phyloP scores from a whole-genome alignment of 1,140 invertebrate genomes.

The Cecropterus lyciades region DNA sequence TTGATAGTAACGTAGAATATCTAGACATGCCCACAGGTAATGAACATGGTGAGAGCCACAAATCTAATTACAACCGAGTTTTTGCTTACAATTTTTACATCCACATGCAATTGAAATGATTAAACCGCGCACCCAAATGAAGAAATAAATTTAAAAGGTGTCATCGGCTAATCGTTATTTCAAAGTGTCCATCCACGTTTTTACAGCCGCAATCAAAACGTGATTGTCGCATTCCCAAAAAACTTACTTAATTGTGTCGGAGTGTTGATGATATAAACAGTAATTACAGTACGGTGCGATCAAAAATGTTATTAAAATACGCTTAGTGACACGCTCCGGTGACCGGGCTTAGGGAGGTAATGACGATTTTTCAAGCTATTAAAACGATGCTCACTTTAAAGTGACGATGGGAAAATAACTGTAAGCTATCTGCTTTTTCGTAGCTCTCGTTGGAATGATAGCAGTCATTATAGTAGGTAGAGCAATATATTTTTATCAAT shows the following conservation, averaged over 20 bases:
- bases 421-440: conserved; percentile 23
- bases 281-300: conserved; percentile 71
- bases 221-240: conserved; percentile 80
- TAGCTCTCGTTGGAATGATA: not conserved
- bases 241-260: conserved; percentile 76
- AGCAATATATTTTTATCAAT: no score
- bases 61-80: no score
- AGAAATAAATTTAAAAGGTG: conserved; percentile 38
- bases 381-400: conserved; percentile 32
- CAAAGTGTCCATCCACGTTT: conserved; percentile 56
- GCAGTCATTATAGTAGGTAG: not conserved
- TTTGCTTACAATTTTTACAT: conserved; percentile 1
- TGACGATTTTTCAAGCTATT: conserved; percentile 30
- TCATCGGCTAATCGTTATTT: conserved; percentile 32
- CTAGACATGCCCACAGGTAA: no score
- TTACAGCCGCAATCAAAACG: conserved; percentile 76
- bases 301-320: conserved; percentile 81
- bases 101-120: conserved; percentile 1
- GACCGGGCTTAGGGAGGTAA: conserved; percentile 30
- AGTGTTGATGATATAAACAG: conserved; percentile 80
- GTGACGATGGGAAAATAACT: conserved; percentile 37
- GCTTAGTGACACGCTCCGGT: conserved; percentile 68
- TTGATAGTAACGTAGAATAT: no score
- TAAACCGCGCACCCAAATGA: conserved; percentile 21
- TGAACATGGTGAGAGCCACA: no score